Evolutionary conservation across 2,113 vertebrate genomes (phyloP).

Genomic region (Platichthys flesus): DNA sequence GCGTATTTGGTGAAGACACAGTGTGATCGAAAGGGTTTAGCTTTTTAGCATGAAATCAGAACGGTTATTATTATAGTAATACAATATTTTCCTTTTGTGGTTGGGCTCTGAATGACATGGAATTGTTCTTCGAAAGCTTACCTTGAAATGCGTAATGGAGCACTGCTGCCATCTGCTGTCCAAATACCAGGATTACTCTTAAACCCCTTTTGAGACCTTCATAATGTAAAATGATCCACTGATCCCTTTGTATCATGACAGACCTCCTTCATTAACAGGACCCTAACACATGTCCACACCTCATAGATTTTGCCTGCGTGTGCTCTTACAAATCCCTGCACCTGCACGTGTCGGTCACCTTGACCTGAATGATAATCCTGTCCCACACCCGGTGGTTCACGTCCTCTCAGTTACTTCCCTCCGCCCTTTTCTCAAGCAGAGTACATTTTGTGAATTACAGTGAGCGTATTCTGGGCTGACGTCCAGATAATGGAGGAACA

Average conservation of each 20-base stretch:
- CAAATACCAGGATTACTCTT: neutral
- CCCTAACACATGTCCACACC: neutral
- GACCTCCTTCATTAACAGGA: neutral
- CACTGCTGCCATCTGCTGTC: slow-evolving; percentile 61
- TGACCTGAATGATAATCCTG: slow-evolving; percentile 29
- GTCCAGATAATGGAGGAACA: slow-evolving; percentile 40
- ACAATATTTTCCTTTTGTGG: neutral
- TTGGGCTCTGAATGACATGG: neutral
- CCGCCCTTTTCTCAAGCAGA: slow-evolving; percentile 38
- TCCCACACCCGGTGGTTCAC: slow-evolving; percentile 1
- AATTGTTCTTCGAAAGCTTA: neutral
- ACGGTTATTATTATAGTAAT: neutral
- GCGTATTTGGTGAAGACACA: too few species aligned
- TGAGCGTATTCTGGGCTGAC: slow-evolving; percentile 70
- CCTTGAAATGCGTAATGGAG: slow-evolving; percentile 2
- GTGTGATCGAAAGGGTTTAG: too few species aligned
- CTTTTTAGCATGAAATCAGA: too few species aligned
- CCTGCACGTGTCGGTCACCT: neutral
- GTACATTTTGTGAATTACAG: slow-evolving; percentile 80
- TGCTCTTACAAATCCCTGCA: neutral
- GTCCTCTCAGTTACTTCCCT: slow-evolving; percentile 1
- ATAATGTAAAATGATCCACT: slow-evolving; percentile 1
- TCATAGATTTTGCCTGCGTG: neutral
- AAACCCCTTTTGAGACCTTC: neutral
- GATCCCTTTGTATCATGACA: neutral